phyloP scores from a whole-genome alignment of 2,888 invertebrate genomes.

The Ischnus inquisitorius region DNA sequence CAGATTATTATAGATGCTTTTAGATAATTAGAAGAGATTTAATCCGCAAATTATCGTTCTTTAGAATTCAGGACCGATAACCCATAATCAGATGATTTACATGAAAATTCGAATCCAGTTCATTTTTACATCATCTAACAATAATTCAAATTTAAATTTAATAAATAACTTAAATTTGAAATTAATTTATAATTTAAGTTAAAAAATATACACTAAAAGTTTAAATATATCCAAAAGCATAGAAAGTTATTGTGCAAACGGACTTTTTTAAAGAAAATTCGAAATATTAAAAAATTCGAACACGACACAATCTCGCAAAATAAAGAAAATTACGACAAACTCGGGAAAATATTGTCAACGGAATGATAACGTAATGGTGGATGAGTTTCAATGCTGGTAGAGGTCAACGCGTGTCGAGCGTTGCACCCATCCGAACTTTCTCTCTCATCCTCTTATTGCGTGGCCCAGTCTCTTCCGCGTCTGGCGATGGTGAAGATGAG shows the following conservation, averaged over 20 bases:
- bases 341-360: slow-evolving; percentile 22
- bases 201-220: too few relatives aligned
- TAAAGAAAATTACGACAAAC: background rate
- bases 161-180: too few relatives aligned
- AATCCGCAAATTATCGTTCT: too few relatives aligned
- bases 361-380: slow-evolving; percentile 48
- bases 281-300: too few relatives aligned
- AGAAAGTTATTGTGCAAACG: too few relatives aligned
- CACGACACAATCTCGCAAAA: background rate
- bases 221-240: background rate
- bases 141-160: too few relatives aligned
- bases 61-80: background rate
- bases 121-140: too few relatives aligned
- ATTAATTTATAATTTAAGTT: too few relatives aligned
- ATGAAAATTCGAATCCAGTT: background rate
- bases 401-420: slow-evolving; percentile 63
- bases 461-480: slow-evolving; percentile 58
- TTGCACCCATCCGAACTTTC: slow-evolving; percentile 69
- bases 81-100: background rate
- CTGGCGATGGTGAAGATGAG: slow-evolving; percentile 75
- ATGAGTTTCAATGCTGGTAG: slow-evolving; percentile 41
- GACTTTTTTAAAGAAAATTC: too few relatives aligned
- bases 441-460: slow-evolving; percentile 62
- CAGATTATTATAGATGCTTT: too few relatives aligned
- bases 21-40: too few relatives aligned